phyloP scores from a whole-genome alignment of 2,113 vertebrate species.

The Micronycteris hirsuta region DNA sequence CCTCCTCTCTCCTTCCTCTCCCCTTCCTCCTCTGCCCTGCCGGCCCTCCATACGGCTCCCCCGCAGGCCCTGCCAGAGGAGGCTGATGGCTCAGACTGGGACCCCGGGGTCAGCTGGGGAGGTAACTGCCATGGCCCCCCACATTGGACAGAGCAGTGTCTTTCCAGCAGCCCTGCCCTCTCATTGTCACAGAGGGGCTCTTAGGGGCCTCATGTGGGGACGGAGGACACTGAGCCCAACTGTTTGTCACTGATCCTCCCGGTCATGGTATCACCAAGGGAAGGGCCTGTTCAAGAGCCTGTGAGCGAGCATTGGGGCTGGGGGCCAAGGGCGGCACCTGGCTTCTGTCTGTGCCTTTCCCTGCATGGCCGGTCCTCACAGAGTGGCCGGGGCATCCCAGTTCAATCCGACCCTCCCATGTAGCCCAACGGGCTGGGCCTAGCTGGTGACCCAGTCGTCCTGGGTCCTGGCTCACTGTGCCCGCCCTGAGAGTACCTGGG shows the following conservation, averaged over 20 bases:
- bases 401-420: background rate
- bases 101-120: background rate
- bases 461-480: background rate
- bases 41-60: background rate
- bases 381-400: background rate
- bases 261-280: background rate
- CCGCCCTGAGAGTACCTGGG: background rate
- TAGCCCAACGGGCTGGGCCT: background rate
- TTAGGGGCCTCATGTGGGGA: background rate
- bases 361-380: background rate
- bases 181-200: background rate
- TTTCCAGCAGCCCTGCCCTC: background rate
- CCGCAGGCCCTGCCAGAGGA: background rate
- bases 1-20: no score
- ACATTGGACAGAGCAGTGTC: background rate
- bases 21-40: no score
- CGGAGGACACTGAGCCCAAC: background rate
- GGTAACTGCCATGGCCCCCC: fast-evolving
- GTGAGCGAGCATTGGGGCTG: background rate
- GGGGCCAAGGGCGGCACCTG: background rate
- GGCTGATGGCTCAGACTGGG: background rate
- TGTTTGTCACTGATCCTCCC: background rate
- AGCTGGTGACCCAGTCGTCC: background rate
- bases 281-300: background rate
- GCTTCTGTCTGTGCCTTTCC: background rate